Percentiles rank a stretch among this genome's conserved stretches.
phyloP scores from a whole-genome alignment of 2,113 vertebrate genomes.

The Galeopterus variegatus region DNA sequence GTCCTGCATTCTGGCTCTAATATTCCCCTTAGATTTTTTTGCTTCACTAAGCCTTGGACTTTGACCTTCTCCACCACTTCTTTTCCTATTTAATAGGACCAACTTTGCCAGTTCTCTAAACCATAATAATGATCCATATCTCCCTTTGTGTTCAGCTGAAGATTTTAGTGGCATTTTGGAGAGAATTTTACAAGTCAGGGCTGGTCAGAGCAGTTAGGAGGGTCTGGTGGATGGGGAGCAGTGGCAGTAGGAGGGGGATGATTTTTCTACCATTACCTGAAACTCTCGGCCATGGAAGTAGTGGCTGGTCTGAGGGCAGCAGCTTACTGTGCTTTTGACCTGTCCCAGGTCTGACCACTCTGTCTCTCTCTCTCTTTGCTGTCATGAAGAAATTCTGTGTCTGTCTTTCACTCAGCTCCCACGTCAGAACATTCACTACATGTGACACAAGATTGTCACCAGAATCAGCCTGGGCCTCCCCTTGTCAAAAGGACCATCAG shows the following conservation, averaged over 20 bases:
- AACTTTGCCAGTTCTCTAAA: background rate
- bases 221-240: background rate
- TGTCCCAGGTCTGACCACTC: accelerated
- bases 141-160: background rate
- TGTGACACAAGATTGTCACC: constrained; percentile 44
- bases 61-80: background rate
- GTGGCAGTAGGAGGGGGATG: too few relatives aligned
- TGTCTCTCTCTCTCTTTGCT: background rate
- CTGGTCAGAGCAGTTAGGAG: background rate
- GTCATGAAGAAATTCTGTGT: background rate
- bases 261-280: background rate
- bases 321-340: background rate
- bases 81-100: background rate
- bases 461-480: constrained; percentile 17
- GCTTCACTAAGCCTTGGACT: background rate
- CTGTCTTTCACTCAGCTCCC: background rate
- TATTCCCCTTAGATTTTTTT: background rate
- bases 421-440: background rate
- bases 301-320: background rate
- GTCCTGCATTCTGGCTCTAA: background rate
- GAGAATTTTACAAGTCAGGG: background rate
- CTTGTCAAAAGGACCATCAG: constrained; percentile 58
- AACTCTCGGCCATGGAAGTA: accelerated
- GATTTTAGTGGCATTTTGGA: background rate
- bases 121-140: background rate